These are phyloP conservation scores for Ctenochaetus hawaiiensis DNA, from an alignment of 2,797 vertebrate species.

Conservation along the genomic window DNA sequence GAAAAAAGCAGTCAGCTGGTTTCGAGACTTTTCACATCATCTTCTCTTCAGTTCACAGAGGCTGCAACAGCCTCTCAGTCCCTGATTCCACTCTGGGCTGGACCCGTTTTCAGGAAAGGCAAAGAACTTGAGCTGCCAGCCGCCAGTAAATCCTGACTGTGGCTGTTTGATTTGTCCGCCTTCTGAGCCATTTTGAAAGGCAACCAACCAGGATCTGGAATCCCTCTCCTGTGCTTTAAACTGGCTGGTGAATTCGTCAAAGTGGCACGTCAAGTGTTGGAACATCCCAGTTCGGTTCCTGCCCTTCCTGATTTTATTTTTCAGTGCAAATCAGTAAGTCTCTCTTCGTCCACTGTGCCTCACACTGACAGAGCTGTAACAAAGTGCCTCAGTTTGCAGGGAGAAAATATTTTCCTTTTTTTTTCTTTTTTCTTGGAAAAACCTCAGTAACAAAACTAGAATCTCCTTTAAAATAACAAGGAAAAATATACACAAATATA, in stretches of 20 bases:
- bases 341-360: conserved; percentile 77
- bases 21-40: conserved; percentile 57
- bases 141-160: background rate
- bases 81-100: conserved; percentile 30
- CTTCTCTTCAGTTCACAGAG: conserved; percentile 40
- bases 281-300: background rate
- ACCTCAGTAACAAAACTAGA: conserved; percentile 97
- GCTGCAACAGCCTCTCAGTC: conserved; percentile 39
- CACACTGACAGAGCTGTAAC: conserved; percentile 67
- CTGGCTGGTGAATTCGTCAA: conserved; percentile 36
- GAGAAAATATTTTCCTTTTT: conserved; percentile 78
- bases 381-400: conserved; percentile 87
- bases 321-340: conserved; percentile 88
- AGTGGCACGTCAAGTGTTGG: conserved; percentile 30
- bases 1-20: conserved; percentile 36
- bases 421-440: conserved; percentile 69
- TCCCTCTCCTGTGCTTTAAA: conserved; percentile 7
- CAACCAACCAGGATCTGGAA: conserved; percentile 13
- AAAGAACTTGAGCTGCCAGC: conserved; percentile 3
- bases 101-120: conserved; percentile 39
- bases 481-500: conserved; percentile 94
- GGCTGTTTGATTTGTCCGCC: conserved; percentile 3
- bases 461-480: conserved; percentile 92
- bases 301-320: conserved; percentile 23
- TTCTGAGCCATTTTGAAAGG: conserved; percentile 12